Evolutionary conservation across 2,888 invertebrate genomes (phyloP), one percentile per base, ranked within the genome.

Genomic region (Papilio elwesi): DNA sequence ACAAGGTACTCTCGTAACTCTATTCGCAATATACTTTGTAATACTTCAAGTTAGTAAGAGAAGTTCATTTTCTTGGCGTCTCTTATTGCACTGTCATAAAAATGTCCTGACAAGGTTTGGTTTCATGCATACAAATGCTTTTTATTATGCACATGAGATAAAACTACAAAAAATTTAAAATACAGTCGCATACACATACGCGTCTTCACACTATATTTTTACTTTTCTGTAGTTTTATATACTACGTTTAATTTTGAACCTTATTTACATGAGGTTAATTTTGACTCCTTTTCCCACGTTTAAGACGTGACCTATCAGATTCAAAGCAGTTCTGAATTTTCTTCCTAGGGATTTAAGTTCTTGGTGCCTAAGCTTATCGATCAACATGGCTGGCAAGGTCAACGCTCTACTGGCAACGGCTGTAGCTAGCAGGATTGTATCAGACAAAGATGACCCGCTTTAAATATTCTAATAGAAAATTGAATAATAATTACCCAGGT

Each of bases 21-120:
- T 57, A 36, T 4, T 12, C 36, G 12, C 13, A 36, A 57, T 57
- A 57, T 36, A 36, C 16, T 53, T 53, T 13, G 12, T 57, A 38
- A 59, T 13, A 2, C 36, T 57, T 13, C 59, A 59, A 59, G 59
- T 59, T 59, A 55, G 11, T 16, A 9, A 43, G 43, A 59, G 9
- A n/a, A 59, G n/a, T 38, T 38, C 13, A 38, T 59, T 59, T 38
- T 59, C 38, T 59, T 59, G 59, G 8, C 38, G 59, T 59, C n/a
- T 59, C n/a, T 59, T 13, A 38, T 13, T 59, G 8, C n/a, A 38
- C 38, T 38, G 59, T 38, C 36, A 38, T 59, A 59, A 59, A 26
- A 59, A 36, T 59, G 59, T 59, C 59, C 38, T 38, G 13, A 59
- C 36, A 59, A 38, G 9, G 38, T 59, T 38, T 38, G 7, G n/a